Conservation (phyloP, 2,888 invertebrate genomes). For the Synanthedon andrenaeformis region DNA sequence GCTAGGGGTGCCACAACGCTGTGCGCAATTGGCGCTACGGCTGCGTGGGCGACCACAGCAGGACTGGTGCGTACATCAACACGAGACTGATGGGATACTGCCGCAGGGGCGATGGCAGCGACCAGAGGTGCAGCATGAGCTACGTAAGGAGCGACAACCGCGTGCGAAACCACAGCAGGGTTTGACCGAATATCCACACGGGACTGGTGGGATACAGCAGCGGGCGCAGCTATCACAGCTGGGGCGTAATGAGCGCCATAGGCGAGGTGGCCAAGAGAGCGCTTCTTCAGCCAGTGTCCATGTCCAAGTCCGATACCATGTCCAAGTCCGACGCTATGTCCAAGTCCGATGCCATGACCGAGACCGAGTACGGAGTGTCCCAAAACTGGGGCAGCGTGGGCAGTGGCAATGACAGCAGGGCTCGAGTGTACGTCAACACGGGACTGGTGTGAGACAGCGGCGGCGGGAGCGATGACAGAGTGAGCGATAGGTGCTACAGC, state of each 20-base stretch:
- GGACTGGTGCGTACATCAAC: conserved; percentile 31
- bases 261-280: conserved; percentile 28
- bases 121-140: conserved; percentile 18
- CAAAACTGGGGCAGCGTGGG: conserved; percentile 13
- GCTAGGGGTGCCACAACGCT: conserved; percentile 23
- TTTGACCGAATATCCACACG: conserved; percentile 39
- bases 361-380: conserved; percentile 26
- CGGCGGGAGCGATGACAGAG: conserved; percentile 23
- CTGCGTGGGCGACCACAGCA: conserved; percentile 26
- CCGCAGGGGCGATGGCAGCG: conserved; percentile 21
- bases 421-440: conserved; percentile 38
- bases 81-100: conserved; percentile 41
- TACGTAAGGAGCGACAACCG: conserved; percentile 23
- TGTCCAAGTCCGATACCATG: conserved; percentile 10
- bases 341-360: conserved; percentile 17
- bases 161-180: conserved; percentile 35
- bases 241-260: conserved; percentile 28
- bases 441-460: conserved; percentile 42
- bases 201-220: conserved; percentile 46
- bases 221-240: conserved; percentile 20
- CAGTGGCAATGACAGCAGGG: conserved; percentile 24
- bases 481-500: conserved; percentile 10
- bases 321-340: conserved; percentile 14
- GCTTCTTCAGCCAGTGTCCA: conserved; percentile 32
- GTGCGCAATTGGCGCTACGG: conserved; percentile 21